Percentiles rank a stretch among this genome's conserved stretches.
Evolutionary conservation across 2,797 vertebrate genomes (phyloP).

Genomic region (Momotus momota): DNA sequence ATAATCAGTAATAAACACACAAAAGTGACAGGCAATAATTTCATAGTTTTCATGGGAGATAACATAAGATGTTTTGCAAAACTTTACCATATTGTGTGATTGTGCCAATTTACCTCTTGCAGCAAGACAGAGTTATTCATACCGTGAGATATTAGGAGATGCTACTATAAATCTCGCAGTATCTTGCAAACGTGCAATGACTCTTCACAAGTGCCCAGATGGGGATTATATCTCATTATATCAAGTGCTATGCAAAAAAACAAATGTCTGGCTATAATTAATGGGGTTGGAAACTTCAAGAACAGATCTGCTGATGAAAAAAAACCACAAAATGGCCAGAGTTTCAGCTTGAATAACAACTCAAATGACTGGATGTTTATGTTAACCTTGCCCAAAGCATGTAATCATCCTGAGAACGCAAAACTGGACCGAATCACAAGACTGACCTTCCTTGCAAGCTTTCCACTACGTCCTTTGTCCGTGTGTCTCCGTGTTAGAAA

Average conservation of each 20-base stretch:
- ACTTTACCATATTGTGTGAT: neutral
- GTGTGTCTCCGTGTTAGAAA: neutral
- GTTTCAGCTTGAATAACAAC: neutral
- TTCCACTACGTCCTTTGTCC: neutral
- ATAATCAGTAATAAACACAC: constrained; percentile 45
- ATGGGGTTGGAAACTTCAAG: constrained; percentile 39
- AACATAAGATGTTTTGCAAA: neutral
- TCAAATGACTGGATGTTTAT: constrained; percentile 19
- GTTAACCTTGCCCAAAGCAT: constrained; percentile 23
- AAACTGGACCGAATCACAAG: neutral
- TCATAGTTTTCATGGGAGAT: constrained; percentile 34
- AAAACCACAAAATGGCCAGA: neutral
- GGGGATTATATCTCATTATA: constrained; percentile 64
- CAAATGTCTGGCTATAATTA: constrained; percentile 51
- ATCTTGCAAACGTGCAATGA: constrained; percentile 57
- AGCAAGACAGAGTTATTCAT: neutral
- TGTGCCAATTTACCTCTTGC: constrained; percentile 36
- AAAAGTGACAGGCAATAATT: constrained; percentile 43
- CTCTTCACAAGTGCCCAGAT: constrained; percentile 57
- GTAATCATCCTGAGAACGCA: constrained; percentile 30
- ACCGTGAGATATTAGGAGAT: neutral
- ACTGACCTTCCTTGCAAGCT: neutral
- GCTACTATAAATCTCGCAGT: constrained; percentile 48
- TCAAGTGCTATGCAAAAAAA: constrained; percentile 47
- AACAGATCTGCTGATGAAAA: constrained; percentile 55